phyloP scores from a whole-genome alignment of 2,113 vertebrate genomes.

The Chionomys nivalis region DNA sequence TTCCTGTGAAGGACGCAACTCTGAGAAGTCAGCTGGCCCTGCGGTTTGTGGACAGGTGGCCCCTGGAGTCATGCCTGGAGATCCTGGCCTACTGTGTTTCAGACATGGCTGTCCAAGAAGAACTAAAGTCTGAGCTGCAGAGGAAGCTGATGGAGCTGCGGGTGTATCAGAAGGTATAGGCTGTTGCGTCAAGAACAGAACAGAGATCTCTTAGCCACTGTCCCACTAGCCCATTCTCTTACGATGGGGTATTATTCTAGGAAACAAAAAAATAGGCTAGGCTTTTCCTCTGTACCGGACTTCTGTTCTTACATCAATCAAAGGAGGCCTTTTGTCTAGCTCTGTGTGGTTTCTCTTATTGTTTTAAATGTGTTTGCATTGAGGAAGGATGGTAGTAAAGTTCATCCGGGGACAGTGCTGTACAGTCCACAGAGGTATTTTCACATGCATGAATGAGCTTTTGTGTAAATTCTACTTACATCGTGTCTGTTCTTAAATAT shows the following conservation, averaged over 20 bases:
- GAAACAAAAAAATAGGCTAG: background rate
- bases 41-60: constrained; percentile 91
- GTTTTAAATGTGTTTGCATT: constrained; percentile 22
- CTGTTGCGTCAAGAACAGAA: background rate
- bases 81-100: constrained; percentile 94
- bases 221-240: background rate
- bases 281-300: constrained; percentile 16
- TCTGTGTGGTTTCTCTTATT: background rate
- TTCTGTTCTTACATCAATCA: background rate
- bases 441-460: background rate
- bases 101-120: constrained; percentile 82
- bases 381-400: background rate
- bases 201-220: background rate
- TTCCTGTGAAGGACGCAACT: constrained; percentile 89
- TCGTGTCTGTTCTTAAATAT: background rate
- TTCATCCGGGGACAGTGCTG: background rate
- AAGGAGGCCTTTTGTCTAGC: background rate
- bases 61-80: constrained; percentile 91
- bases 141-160: constrained; percentile 90
- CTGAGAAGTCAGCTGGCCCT: constrained; percentile 91
- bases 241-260: background rate
- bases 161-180: constrained; percentile 91
- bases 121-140: constrained; percentile 86
- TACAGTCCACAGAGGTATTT: background rate
- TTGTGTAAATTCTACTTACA: background rate